Percentiles rank a stretch among this genome's conserved stretches.
Conservation (phyloP, 2,888 invertebrate species). For the Agrotis segetum region DNA sequence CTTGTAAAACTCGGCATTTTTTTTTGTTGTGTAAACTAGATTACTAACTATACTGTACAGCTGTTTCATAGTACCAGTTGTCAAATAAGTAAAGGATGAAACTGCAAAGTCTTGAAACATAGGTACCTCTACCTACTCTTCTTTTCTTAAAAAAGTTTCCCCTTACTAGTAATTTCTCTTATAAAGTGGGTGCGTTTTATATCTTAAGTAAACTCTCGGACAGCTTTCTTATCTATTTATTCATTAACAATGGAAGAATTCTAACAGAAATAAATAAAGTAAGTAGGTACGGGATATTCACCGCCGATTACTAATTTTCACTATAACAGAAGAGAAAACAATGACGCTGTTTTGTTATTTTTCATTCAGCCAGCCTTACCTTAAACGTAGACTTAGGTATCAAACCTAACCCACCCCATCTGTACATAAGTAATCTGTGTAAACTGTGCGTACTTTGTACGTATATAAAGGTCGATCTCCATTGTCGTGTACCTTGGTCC, state of each 20-base stretch:
- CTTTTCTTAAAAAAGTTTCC: no score
- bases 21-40: no score
- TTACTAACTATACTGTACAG: background rate
- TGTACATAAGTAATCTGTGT: slow-evolving; percentile 43
- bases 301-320: no score
- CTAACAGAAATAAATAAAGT: no score
- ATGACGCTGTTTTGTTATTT: background rate
- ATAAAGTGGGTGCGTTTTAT: background rate
- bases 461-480: slow-evolving; percentile 57
- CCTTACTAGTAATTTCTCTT: no score
- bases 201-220: background rate
- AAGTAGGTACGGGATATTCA: no score
- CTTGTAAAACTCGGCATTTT: no score
- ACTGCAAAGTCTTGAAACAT: no score
- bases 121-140: no score
- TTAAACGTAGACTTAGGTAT: background rate
- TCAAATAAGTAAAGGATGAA: background rate
- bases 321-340: no score
- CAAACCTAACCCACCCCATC: slow-evolving; percentile 19
- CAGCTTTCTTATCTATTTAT: background rate
- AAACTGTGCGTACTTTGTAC: slow-evolving; percentile 33
- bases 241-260: no score
- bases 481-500: slow-evolving; percentile 66
- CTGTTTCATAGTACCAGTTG: background rate
- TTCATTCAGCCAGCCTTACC: background rate